Conservation (phyloP, 1,140 invertebrate genomes). For the Andrena cerasifolii region DNA sequence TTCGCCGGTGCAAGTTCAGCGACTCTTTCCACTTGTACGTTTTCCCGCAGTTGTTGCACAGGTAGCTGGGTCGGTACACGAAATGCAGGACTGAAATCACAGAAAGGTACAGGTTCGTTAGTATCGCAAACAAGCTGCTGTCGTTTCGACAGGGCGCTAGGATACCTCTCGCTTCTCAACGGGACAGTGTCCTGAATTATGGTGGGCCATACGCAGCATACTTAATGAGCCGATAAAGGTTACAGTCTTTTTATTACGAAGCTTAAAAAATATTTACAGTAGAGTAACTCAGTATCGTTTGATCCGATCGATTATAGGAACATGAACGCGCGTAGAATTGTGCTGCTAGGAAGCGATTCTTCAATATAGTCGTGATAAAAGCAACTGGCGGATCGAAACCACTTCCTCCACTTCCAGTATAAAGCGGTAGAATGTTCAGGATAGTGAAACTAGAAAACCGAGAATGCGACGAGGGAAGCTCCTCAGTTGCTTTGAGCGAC, state of each 20-base stretch:
- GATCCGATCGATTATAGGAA: neutral
- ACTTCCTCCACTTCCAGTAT: too few species aligned
- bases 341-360: neutral
- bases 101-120: slow-evolving; percentile 39
- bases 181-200: neutral
- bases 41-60: slow-evolving; percentile 84
- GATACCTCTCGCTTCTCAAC: neutral
- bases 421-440: too few species aligned
- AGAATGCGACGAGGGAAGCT: too few species aligned
- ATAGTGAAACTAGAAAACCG: too few species aligned
- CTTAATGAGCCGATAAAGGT: too few species aligned
- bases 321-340: neutral
- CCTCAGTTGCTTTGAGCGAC: too few species aligned
- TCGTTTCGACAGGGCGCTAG: neutral
- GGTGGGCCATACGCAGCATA: too few species aligned
- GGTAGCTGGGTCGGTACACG: slow-evolving; percentile 59
- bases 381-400: too few species aligned
- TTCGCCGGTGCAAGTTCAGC: slow-evolving; percentile 80
- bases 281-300: neutral
- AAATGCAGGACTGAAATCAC: slow-evolving; percentile 63
- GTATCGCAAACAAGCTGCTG: neutral
- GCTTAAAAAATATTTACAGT: neutral
- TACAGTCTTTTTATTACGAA: slow-evolving; percentile 19
- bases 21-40: slow-evolving; percentile 84
- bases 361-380: neutral